Conservation (phyloP, 2,113 vertebrate genomes). For the Eretmochelys imbricata region DNA sequence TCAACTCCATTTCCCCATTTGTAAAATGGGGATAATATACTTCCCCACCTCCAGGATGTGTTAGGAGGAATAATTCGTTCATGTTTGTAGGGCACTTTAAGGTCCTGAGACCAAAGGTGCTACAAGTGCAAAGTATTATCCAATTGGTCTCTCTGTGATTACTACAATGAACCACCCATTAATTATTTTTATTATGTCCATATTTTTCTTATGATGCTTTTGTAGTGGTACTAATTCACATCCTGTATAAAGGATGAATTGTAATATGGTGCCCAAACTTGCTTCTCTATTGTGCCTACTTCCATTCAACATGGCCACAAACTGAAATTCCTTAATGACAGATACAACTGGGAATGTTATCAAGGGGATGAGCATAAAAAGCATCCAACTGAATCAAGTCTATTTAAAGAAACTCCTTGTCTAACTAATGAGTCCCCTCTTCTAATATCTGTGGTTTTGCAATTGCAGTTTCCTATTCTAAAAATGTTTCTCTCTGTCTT, state of each 20-base stretch:
- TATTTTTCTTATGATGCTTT: neutral
- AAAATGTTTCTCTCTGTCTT: neutral
- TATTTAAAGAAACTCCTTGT: neutral
- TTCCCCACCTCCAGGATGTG: constrained; percentile 17
- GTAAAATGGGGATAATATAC: constrained; percentile 24
- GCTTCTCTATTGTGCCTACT: neutral
- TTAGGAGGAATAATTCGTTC: constrained; percentile 30
- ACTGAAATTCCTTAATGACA: neutral
- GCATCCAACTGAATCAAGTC: neutral
- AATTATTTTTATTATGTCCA: neutral
- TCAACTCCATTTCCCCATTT: constrained; percentile 18
- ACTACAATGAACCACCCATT: neutral
- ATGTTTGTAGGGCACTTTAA: neutral
- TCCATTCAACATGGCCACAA: neutral
- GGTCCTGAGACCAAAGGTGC: neutral
- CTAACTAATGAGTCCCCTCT: neutral
- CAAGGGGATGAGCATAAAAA: neutral
- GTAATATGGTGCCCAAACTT: neutral
- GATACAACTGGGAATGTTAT: neutral
- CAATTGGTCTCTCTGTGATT: neutral
- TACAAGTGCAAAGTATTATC: constrained; percentile 8
- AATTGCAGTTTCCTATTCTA: neutral
- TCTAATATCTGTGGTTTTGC: neutral
- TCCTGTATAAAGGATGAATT: neutral
- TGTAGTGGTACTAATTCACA: neutral